Evolutionary conservation across 1,140 invertebrate genomes (phyloP).

Genomic region (Pissodes strobi): DNA sequence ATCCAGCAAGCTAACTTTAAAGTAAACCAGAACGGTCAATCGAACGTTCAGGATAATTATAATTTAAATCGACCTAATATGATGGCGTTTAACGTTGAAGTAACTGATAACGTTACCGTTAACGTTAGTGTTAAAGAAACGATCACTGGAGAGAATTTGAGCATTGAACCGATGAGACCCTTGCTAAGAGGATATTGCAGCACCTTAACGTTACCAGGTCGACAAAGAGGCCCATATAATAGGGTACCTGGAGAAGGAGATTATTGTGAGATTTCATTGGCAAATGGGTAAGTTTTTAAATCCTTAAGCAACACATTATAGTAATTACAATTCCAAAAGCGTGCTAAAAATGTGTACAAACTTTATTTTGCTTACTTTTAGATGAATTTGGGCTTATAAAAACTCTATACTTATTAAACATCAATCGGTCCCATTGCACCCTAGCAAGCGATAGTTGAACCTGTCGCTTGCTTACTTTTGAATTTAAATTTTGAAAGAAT

Average conservation of each 20-base stretch:
- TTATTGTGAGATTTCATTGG: conserved; percentile 61
- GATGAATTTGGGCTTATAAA: no score
- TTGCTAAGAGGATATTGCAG: conserved; percentile 80
- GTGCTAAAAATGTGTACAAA: no score
- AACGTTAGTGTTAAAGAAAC: conserved; percentile 8
- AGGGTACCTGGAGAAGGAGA: conserved; percentile 60
- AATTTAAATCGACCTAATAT: conserved; percentile 29
- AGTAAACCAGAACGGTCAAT: conserved; percentile 4
- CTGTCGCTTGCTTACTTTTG: no score
- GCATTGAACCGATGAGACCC: conserved; percentile 91
- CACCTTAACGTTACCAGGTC: conserved; percentile 68
- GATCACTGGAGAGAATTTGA: conserved; percentile 72
- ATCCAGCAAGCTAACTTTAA: conserved; percentile 29
- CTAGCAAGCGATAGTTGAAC: no score
- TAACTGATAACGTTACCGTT: neutral
- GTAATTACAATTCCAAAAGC: no score
- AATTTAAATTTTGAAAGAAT: no score
- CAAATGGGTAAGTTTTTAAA: conserved; percentile 62
- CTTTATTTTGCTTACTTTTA: no score
- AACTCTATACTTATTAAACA: no score
- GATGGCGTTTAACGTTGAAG: neutral
- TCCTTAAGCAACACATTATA: no score
- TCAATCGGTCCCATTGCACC: no score
- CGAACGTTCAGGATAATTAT: neutral
- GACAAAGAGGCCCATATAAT: conserved; percentile 52